Percentiles rank a stretch among this genome's conserved stretches.
Evolutionary conservation across 2,888 invertebrate genomes (phyloP).

Genomic region (Allygus modestus): DNA sequence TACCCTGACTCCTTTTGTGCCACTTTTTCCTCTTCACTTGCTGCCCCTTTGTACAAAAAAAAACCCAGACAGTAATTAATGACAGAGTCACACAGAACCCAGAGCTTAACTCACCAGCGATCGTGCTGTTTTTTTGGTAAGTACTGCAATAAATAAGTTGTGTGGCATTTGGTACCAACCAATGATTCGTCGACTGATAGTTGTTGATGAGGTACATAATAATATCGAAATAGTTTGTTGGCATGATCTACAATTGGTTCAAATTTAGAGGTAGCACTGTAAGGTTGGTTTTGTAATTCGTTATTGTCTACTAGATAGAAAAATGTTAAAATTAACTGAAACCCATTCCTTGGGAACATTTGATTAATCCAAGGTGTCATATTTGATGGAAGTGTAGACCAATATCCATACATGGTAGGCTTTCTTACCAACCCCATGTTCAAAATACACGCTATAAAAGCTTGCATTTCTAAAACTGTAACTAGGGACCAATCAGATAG

Average conservation of each 20-base stretch:
- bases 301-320: background rate
- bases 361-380: background rate
- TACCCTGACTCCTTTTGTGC: background rate
- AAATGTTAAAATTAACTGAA: background rate
- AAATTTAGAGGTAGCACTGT: background rate
- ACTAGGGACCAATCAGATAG: background rate
- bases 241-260: background rate
- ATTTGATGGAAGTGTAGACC: background rate
- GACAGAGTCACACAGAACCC: slow-evolving; percentile 25
- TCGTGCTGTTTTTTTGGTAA: background rate
- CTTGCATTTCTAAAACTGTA: background rate
- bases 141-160: background rate
- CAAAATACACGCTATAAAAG: background rate
- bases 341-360: background rate
- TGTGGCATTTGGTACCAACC: background rate
- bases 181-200: background rate
- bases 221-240: background rate
- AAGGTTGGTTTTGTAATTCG: background rate
- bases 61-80: background rate
- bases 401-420: slow-evolving; percentile 1
- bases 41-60: background rate
- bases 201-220: background rate
- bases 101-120: slow-evolving; percentile 11
- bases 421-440: background rate
- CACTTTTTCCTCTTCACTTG: background rate